Evolutionary conservation across 2,888 invertebrate genomes (phyloP), one percentile per base, ranked within the genome.

Genomic region (Hybos culiciformis): DNA sequence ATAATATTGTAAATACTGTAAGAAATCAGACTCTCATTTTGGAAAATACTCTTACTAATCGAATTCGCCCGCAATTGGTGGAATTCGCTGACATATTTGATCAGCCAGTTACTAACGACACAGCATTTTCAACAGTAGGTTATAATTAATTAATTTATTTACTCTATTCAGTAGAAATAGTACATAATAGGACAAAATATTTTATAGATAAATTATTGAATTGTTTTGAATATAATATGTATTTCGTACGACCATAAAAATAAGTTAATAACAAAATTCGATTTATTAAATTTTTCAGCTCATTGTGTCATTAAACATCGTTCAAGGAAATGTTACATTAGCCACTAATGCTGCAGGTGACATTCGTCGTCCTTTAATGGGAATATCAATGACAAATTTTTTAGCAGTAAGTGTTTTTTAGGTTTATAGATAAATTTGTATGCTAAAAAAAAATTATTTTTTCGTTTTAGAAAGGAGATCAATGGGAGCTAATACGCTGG

Each of bases 1-100:
- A 90, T 48, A 75, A 78, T 40, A 77, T 84, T 51, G 78, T 91
- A 49, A 76, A 77, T 49, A 80, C 80, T 38, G 83, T 88, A 43
- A 78, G 83, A 55, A 85, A 85, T 63, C 85, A 88, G 72, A 86
- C 86, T 23, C 77, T 77, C 48, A 79, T 78, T 47, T 73, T 87
- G 47, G 85, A 85, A 56, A 72, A 75, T 46, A 83, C 83, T 39
- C 71, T 87, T 57, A 77, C 76, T 39, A 72, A 75, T 40, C 76
- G 80, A 34, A 77, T 83, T 12, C 72, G 83, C 50, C 73, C 76
- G 1, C 80, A 83, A 39, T 62, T 87, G 46, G 78, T 75, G 1
- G 75, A 82, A 18, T 67, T 87, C 48, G 75, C 78, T 26, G 85
- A 86, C 57, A 80, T 80, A 19, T 75, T 86, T 53, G 84, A 85